A percentile compares a stretch with the other conserved stretches of the same genome.
These are phyloP conservation scores for Anthopleura xanthogrammica DNA, from an alignment of 92 coral and sea anemone genomes.

Conservation along the genomic window DNA sequence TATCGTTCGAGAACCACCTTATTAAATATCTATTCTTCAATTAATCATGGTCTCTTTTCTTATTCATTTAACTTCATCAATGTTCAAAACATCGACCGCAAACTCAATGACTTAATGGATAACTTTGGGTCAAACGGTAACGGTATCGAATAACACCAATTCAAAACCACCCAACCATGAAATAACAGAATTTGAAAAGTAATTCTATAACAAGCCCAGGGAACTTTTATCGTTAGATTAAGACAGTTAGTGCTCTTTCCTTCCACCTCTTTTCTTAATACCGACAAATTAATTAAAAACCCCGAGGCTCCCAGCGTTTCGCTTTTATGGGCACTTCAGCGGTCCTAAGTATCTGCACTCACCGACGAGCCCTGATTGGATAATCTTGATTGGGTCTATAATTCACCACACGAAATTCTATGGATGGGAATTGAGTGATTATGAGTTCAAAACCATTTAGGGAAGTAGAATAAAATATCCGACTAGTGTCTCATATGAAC, in stretches of 20 bases:
- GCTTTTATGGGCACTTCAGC: not conserved
- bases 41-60: not conserved
- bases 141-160: slow-evolving; percentile 4
- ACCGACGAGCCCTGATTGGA: slow-evolving; percentile 13
- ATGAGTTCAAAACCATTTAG: slow-evolving; percentile 4
- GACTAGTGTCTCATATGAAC: not conserved
- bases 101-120: not conserved
- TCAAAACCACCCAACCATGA: not conserved
- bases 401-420: not conserved
- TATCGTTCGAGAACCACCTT: not conserved
- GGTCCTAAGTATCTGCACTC: not conserved
- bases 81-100: not conserved
- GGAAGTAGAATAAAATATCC: not conserved
- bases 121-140: not conserved
- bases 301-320: not conserved
- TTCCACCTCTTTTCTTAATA: not conserved
- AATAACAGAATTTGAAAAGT: not conserved
- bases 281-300: slow-evolving; percentile 17
- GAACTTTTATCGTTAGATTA: not conserved
- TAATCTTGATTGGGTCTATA: not conserved
- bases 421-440: not conserved
- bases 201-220: not conserved
- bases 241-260: not conserved
- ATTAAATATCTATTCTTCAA: not conserved
- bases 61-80: not conserved